Percentiles rank a stretch among this genome's conserved stretches.
phyloP scores from a whole-genome alignment of 2,888 invertebrate genomes.

The Apotomis capreana region DNA sequence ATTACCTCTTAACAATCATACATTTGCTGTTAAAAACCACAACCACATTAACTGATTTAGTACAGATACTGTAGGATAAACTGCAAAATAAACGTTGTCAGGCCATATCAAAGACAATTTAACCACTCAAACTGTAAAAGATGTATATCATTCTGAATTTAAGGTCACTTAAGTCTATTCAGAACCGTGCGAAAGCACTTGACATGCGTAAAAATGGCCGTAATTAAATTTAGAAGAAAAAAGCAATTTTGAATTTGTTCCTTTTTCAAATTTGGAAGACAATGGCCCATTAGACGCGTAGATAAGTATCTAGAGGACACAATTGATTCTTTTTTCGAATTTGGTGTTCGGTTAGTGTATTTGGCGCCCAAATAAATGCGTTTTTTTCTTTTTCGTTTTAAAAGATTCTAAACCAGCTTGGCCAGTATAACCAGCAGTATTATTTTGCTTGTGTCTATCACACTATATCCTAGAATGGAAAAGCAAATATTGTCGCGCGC shows the following conservation, averaged over 20 bases:
- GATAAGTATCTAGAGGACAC: slow-evolving; percentile 75
- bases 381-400: slow-evolving; percentile 51
- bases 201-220: slow-evolving; percentile 79
- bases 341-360: slow-evolving; percentile 51
- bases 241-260: slow-evolving; percentile 58
- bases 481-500: too few species aligned
- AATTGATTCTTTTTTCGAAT: slow-evolving; percentile 65
- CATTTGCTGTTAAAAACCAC: slow-evolving; percentile 1
- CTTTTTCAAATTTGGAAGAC: slow-evolving; percentile 60
- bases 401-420: slow-evolving; percentile 1
- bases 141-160: not conserved
- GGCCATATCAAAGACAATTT: slow-evolving; percentile 14
- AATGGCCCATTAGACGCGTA: slow-evolving; percentile 78
- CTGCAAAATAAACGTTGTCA: slow-evolving; percentile 17
- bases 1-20: not conserved
- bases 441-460: too few species aligned
- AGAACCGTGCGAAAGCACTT: slow-evolving; percentile 46
- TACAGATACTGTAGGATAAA: not conserved
- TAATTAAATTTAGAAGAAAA: slow-evolving; percentile 74
- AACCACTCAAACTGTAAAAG: not conserved
- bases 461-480: too few species aligned
- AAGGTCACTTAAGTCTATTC: slow-evolving; percentile 8
- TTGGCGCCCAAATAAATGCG: slow-evolving; percentile 39
- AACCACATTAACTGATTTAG: not conserved
- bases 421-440: too few species aligned